Conservation (phyloP, 2,888 invertebrate genomes). For the Teinopalpus imperialis region DNA sequence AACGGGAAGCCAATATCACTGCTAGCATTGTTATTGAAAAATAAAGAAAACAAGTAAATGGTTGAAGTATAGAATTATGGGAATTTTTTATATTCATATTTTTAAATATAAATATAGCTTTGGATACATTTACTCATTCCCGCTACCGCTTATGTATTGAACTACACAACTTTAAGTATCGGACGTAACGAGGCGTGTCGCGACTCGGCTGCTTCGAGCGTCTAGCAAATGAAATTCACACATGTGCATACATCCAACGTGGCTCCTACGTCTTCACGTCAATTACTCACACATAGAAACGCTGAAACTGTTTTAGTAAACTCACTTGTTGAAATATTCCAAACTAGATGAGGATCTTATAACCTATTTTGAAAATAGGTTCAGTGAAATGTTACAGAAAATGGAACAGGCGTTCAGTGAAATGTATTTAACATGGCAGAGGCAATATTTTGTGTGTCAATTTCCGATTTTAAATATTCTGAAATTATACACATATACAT, state of each 20-base stretch:
- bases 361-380: not conserved
- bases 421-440: too few relatives aligned
- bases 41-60: too few relatives aligned
- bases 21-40: too few relatives aligned
- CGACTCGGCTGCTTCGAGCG: conserved; percentile 30
- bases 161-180: conserved; percentile 30
- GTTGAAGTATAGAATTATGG: too few relatives aligned
- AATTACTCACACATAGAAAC: conserved; percentile 17
- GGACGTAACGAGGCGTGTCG: conserved; percentile 41
- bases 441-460: too few relatives aligned
- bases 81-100: too few relatives aligned
- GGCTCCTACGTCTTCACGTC: conserved; percentile 17
- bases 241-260: conserved; percentile 17
- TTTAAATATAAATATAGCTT: too few relatives aligned
- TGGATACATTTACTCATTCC: conserved; percentile 12
- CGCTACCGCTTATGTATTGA: conserved; percentile 29
- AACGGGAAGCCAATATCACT: too few relatives aligned
- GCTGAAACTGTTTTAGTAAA: conserved; percentile 6
- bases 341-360: conserved; percentile 6
- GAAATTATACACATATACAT: too few relatives aligned
- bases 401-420: too few relatives aligned
- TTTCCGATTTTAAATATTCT: too few relatives aligned
- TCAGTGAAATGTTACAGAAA: not conserved
- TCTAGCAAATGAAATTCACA: conserved; percentile 25
- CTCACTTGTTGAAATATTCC: not conserved